Conservation (phyloP, 2,113 vertebrate genomes). For the Arvicanthis niloticus region DNA sequence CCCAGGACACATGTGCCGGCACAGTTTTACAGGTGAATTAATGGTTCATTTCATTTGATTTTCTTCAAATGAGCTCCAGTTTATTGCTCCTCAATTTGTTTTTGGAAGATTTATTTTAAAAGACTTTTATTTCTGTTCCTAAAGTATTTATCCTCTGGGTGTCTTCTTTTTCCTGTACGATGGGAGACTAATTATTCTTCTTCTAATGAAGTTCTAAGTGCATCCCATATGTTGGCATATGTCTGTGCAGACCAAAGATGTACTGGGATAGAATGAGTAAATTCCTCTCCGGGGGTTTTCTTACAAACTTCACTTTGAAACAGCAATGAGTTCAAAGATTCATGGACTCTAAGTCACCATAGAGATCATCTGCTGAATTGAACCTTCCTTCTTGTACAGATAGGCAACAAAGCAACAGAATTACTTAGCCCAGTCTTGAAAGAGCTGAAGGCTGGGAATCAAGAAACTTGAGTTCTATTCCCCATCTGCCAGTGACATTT, state of each 20-base stretch:
- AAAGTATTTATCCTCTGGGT: conserved; percentile 89
- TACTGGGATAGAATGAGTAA: conserved; percentile 88
- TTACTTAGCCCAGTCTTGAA: conserved; percentile 43
- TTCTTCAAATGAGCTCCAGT: conserved; percentile 77
- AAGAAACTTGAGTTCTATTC: conserved; percentile 55
- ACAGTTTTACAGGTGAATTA: conserved; percentile 80
- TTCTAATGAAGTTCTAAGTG: conserved; percentile 90
- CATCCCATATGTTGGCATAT: conserved; percentile 89
- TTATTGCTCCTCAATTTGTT: conserved; percentile 83
- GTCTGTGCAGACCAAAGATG: conserved; percentile 87
- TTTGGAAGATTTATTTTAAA: conserved; percentile 88
- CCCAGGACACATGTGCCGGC: conserved; percentile 37
- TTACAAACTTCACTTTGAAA: conserved; percentile 87
- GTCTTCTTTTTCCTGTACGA: conserved; percentile 86
- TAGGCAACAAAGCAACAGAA: background rate
- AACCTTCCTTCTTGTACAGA: background rate
- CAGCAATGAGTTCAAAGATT: conserved; percentile 77
- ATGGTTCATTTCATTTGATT: conserved; percentile 80
- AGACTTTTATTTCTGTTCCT: conserved; percentile 88
- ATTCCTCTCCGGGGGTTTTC: conserved; percentile 85
- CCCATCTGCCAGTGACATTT: conserved; percentile 59
- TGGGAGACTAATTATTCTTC: conserved; percentile 89
- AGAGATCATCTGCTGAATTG: conserved; percentile 36
- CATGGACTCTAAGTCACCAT: conserved; percentile 51
- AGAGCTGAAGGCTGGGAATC: background rate